Evolutionary conservation across 2,797 vertebrate species (phyloP), one percentile per base, ranked within the genome.

Genomic region (Muscicapa striata): DNA sequence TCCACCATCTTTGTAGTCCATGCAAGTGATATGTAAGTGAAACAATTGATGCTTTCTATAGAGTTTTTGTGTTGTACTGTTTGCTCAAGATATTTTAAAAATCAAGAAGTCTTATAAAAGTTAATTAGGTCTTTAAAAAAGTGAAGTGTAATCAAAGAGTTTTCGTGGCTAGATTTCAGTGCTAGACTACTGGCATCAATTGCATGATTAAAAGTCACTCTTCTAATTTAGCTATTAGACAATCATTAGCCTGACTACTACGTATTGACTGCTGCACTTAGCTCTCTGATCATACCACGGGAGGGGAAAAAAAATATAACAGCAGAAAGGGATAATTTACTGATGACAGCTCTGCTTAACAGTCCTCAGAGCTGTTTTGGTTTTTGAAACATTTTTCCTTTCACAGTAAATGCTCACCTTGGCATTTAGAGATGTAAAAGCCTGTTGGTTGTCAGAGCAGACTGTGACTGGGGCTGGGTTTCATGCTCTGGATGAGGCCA

Each of bases 171-270:
- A 87, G 74, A 62, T 96, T 95, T 96, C 13, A 4, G 73, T 70
- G 89, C 70, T 94, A 96, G 87, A 84, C 89, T 97, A 95, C 93
- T 94, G 95, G 92, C 88, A 95, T 97, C 96, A 93, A 93, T 79
- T 92, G 84, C 95, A 91, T 96, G 94, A 96, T 96, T 97, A 97
- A 96, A 91, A 96, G 94, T 96, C 96, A 95, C 70, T 93, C 80
- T 96, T 78, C 76, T 97, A 96, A 96, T 97, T 96, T 95, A 96
- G 93, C 95, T 96, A 94, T 97, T 97, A 96, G 93, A 90, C 96
- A 97, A 95, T 97, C 95, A 97, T 97, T 97, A 97, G 93, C 74
- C 92, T 97, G 97, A 96, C 97, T 97, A 93, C 91, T 84, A 91
- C 55, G 45, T 96, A 96, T 96, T 93, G 96, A 96, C 95, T 97